Base-by-base conservation (phyloP, 2,797 vertebrate genomes). In the Pantherophis alleghaniensis region DNA sequence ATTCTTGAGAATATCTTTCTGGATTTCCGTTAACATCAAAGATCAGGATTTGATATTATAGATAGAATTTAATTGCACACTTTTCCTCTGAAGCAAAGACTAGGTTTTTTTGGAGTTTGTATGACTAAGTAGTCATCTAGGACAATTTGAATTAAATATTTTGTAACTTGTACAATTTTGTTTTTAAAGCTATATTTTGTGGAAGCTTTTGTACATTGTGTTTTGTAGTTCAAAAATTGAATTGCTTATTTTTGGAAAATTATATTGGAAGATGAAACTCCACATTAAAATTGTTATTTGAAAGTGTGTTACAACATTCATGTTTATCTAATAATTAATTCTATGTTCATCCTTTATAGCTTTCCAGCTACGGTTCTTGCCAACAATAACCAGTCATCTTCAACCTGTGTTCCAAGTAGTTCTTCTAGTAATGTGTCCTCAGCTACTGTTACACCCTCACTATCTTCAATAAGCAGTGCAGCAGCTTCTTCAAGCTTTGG, bases 331-430 rank as follows among this genome's bases (percentile, higher is more conserved):
- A 32, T n/a, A 79, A 28, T 24, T 61, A 91, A 91, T 20, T 69
- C 96, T 32, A 95, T 93, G 92, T 74, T 2, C 53, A 89, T 94
- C 89, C 96, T 94, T 56, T 87, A 92, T 97, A 99, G 99, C 96
- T 99, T 99, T 97, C 99, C 99, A 91, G 98, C 99, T 1, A 98
- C 97, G 57, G 99, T 99, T 95, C 98, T 98, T 95, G 98, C 98
- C 95, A 99, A 99, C 97, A 99, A 99, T 97, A 99, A 99, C 97
- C 99, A 99, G 97, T 98, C 98, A 18, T 97, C 98, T 0, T 96
- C 96, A 94, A 94, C 98, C 10, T 97, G 98, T 4, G 95, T 96
- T 83, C 98, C 98, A 94, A 98, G 98, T 95, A 95, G 98, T 97
- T 98, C 98, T 0, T 94, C 98, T 94, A 86, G 87, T 24, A 93